phyloP scores from a whole-genome alignment of 2,888 invertebrate species.

The Mythimna lalbum region DNA sequence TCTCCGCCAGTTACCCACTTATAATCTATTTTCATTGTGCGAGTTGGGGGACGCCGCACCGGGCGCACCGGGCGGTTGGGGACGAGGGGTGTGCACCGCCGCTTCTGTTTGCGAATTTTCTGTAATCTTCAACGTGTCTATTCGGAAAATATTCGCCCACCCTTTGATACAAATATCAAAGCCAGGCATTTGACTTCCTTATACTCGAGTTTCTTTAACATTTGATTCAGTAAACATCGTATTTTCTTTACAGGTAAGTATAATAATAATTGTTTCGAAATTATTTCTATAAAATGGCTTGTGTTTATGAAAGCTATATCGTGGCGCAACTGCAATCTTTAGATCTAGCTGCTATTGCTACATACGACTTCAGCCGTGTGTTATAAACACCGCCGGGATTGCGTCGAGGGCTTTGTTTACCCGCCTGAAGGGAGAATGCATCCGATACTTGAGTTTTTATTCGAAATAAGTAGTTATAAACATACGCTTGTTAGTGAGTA shows the following conservation, averaged over 20 bases:
- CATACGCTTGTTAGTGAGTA: slow-evolving; percentile 58
- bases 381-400: slow-evolving; percentile 3
- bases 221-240: slow-evolving; percentile 42
- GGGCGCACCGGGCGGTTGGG: slow-evolving; percentile 32
- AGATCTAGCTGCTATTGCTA: slow-evolving; percentile 46
- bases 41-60: slow-evolving; percentile 52
- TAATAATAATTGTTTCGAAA: slow-evolving; percentile 45
- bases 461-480: slow-evolving; percentile 49
- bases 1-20: slow-evolving; percentile 59
- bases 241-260: slow-evolving; percentile 24
- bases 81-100: slow-evolving; percentile 19
- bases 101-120: slow-evolving; percentile 55
- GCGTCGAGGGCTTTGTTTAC: slow-evolving; percentile 37
- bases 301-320: slow-evolving; percentile 46
- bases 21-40: slow-evolving; percentile 65
- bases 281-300: slow-evolving; percentile 41
- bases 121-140: slow-evolving; percentile 57
- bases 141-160: slow-evolving; percentile 49
- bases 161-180: slow-evolving; percentile 56
- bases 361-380: slow-evolving; percentile 26
- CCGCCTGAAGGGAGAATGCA: slow-evolving; percentile 7
- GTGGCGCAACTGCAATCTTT: slow-evolving; percentile 38
- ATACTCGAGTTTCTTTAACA: slow-evolving; percentile 35
- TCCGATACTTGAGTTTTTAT: slow-evolving; percentile 36
- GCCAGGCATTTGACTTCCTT: slow-evolving; percentile 47